Evolutionary conservation across 2,888 invertebrate genomes (phyloP).

Genomic region (Anthophora plumipes): DNA sequence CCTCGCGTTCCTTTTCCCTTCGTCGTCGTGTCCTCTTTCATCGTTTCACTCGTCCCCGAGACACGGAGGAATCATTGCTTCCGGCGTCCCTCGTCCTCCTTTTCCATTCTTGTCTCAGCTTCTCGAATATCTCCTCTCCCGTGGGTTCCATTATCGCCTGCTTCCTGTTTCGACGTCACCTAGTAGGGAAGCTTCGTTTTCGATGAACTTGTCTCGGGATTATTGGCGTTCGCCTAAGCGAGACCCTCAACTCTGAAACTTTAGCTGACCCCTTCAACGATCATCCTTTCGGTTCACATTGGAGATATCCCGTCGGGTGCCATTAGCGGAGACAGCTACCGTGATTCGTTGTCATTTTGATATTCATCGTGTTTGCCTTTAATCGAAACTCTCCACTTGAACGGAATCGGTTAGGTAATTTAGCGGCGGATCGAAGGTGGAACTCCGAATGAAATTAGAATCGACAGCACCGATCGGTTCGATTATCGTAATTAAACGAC

Average conservation of each 20-base stretch:
- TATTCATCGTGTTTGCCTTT: background rate
- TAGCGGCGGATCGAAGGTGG: background rate
- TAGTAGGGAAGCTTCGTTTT: constrained; percentile 17
- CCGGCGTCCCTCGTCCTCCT: constrained; percentile 45
- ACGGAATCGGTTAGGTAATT: background rate
- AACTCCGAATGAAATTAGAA: constrained; percentile 22
- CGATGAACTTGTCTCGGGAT: constrained; percentile 41
- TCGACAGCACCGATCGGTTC: background rate
- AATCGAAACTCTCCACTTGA: constrained; percentile 2
- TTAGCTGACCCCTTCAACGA: constrained; percentile 23
- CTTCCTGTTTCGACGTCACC: constrained; percentile 26
- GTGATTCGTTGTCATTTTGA: constrained; percentile 9
- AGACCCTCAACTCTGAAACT: constrained; percentile 31
- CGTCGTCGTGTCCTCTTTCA: background rate
- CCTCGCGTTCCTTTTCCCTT: constrained; percentile 2
- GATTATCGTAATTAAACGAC: constrained; percentile 5
- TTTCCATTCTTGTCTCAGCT: constrained; percentile 27
- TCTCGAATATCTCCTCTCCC: constrained; percentile 24
- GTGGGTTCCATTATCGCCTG: constrained; percentile 53
- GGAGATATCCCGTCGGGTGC: background rate
- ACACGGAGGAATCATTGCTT: constrained; percentile 49
- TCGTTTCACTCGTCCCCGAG: background rate
- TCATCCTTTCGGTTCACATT: constrained; percentile 1
- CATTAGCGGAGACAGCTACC: constrained; percentile 24
- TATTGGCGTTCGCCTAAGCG: constrained; percentile 4